Base-by-base conservation (phyloP, 2,113 vertebrate species). In the Archocentrus centrarchus region DNA sequence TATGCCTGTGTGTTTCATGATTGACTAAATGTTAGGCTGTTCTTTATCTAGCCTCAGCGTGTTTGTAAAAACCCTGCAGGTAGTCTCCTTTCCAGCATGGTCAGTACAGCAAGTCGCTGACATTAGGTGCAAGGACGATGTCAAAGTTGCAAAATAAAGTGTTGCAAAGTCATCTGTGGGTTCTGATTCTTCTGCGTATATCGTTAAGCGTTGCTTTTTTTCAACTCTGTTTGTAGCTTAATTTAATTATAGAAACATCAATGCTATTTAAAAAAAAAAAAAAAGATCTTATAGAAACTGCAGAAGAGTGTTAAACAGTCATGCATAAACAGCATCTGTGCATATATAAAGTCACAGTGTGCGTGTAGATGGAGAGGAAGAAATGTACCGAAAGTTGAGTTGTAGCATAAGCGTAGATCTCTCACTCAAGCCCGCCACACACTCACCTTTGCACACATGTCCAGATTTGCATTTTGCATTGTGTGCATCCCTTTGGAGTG, bases 161-260 rank as follows among this genome's bases (percentile, higher is more conserved):
- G 64, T 14, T 24, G 59, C 60, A 18, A 85, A 82, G 35, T n/a
- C 60, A 59, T 75, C 73, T 11, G 11, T 50, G 77, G 60, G 60
- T 68, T 85, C n/a, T 58, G 41, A 41, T 62, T 73, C 68, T 73
- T 73, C 50, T 79, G 11, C 55, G 35, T 82, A 73, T 73, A 47
- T 44, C 61, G 70, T 86, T 70, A 53, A 53, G 41, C 44, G 63
- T 80, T 83, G 75, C 37, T 73, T 84, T 86, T 68, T 86, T 84
- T 86, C 66, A 79, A 73, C 60, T 75, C 59, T 66, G 66, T 66
- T 75, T 73, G 75, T 80, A 76, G 81, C 62, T 84, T 89, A 62
- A 88, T 92, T 85, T 80, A 73, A 83, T 83, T 79, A 70, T 20
- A 73, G 70, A 39, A 82, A 75, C 81, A 88, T 83, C 79, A 24